phyloP scores from a whole-genome alignment of 2,113 vertebrate genomes.

The Peromyscus californicus region DNA sequence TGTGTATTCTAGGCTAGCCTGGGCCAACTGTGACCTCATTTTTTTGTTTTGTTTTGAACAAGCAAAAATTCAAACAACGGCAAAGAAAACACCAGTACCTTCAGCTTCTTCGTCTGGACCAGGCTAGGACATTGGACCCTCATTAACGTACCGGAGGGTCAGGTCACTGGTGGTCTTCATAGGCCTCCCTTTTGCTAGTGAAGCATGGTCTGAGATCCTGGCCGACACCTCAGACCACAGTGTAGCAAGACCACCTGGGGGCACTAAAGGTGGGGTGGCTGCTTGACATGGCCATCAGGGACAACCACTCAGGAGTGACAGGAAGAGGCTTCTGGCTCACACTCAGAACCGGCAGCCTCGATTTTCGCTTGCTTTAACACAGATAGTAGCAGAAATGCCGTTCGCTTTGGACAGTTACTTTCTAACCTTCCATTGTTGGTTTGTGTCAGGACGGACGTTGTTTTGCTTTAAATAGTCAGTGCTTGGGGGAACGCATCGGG shows the following conservation, averaged over 20 bases:
- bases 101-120: neutral
- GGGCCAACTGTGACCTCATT: neutral
- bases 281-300: neutral
- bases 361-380: conserved; percentile 16
- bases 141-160: neutral
- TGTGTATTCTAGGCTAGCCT: neutral
- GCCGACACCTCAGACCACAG: neutral
- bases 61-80: neutral
- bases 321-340: neutral
- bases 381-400: neutral
- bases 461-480: neutral
- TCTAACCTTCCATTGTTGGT: neutral
- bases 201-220: neutral
- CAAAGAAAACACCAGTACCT: neutral
- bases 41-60: too few species aligned
- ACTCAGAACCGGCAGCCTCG: neutral
- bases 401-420: neutral
- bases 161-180: neutral
- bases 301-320: neutral
- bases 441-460: neutral
- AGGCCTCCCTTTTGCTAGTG: neutral
- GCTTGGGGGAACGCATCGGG: neutral
- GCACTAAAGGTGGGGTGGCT: neutral
- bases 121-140: neutral
- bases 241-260: neutral